A percentile compares a stretch with the other conserved stretches of the same genome.
phyloP scores from a whole-genome alignment of 2,113 vertebrate genomes.

The Argyrosomus japonicus region DNA sequence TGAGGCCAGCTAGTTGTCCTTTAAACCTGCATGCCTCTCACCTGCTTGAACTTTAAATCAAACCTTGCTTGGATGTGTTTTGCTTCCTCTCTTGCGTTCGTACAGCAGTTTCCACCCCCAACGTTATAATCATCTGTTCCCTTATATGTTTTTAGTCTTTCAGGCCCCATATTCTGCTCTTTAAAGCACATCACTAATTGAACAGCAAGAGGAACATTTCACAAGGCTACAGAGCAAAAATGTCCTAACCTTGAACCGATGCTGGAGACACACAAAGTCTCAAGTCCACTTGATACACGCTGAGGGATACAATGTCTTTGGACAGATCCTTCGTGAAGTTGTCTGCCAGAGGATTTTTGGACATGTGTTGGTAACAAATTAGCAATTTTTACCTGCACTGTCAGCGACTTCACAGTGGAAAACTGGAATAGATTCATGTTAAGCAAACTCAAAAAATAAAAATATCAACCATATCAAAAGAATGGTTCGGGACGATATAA shows the following conservation, averaged over 20 bases:
- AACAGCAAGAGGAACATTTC: constrained; percentile 4
- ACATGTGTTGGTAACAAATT: background rate
- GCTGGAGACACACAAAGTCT: constrained; percentile 18
- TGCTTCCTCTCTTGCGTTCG: background rate
- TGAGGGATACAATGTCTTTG: constrained; percentile 19
- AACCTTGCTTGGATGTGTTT: background rate
- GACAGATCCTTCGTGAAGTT: constrained; percentile 5
- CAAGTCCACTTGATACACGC: constrained; percentile 13
- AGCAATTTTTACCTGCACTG: background rate
- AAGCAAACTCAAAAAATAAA: background rate
- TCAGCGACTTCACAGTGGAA: background rate
- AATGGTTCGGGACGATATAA: background rate
- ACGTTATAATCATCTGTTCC: background rate
- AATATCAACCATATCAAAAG: background rate
- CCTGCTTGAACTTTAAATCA: background rate
- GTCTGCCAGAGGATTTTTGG: constrained; percentile 1
- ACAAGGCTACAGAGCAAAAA: constrained; percentile 4
- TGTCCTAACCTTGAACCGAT: constrained; percentile 66
- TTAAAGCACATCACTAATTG: background rate
- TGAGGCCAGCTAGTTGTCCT: background rate
- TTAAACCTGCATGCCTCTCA: constrained; percentile 9
- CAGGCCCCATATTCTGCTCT: background rate
- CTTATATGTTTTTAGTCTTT: background rate
- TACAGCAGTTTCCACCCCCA: background rate
- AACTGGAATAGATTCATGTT: background rate